Percentiles rank a stretch among this genome's conserved stretches.
Conservation (phyloP, 2,797 vertebrate species). For the Typhlichthys eigenmanni region DNA sequence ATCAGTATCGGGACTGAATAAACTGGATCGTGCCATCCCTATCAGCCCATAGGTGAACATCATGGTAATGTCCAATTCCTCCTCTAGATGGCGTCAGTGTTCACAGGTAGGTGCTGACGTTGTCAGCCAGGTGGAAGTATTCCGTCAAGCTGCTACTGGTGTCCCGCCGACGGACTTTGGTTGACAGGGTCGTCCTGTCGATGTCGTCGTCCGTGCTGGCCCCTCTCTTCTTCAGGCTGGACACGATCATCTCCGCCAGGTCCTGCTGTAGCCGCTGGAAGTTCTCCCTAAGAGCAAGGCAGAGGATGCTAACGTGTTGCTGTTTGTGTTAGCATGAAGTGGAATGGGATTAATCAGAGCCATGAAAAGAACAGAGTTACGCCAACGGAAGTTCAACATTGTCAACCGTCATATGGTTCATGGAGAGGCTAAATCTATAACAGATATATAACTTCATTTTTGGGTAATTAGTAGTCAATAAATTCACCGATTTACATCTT, state of each 20-base stretch:
- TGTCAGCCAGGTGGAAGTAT: slow-evolving; percentile 88
- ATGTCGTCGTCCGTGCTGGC: slow-evolving; percentile 57
- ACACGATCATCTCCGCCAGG: slow-evolving; percentile 89
- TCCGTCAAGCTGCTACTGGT: slow-evolving; percentile 77
- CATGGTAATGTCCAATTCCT: background rate
- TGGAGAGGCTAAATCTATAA: too few species aligned
- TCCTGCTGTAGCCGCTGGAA: slow-evolving; percentile 91
- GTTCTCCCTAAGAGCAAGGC: slow-evolving; percentile 83
- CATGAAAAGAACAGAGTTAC: too few species aligned
- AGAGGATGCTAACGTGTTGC: background rate
- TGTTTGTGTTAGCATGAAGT: background rate
- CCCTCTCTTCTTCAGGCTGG: slow-evolving; percentile 78
- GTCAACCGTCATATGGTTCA: too few species aligned
- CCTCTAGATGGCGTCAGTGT: too few species aligned
- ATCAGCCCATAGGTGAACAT: background rate
- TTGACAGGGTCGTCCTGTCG: slow-evolving; percentile 73
- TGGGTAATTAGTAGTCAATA: background rate
- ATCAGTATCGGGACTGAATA: too few species aligned
- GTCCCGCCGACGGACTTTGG: slow-evolving; percentile 77
- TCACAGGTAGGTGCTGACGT: slow-evolving; percentile 74
- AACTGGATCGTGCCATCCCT: too few species aligned
- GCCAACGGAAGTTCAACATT: too few species aligned
- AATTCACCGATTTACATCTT: too few species aligned
- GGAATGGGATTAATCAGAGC: background rate
- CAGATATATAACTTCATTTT: background rate